phyloP scores from a whole-genome alignment of 2,797 vertebrate genomes.

The Scomberomorus guttatus region DNA sequence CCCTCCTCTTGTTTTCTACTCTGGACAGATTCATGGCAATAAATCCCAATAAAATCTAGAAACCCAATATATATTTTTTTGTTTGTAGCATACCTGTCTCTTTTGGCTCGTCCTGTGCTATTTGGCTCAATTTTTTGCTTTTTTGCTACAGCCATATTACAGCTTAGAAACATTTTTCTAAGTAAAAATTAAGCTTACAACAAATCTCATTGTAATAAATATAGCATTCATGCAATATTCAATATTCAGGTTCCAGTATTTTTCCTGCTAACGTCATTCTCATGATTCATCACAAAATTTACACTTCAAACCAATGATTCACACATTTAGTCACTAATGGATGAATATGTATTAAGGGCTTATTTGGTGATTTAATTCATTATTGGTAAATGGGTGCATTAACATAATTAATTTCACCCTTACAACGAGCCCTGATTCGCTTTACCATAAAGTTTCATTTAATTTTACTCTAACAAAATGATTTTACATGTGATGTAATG shows the following conservation, averaged over 20 bases:
- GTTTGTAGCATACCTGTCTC: not conserved
- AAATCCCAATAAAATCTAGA: not conserved
- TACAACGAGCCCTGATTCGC: not conserved
- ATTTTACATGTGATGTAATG: conserved; percentile 23
- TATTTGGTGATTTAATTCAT: not conserved
- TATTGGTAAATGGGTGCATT: not conserved
- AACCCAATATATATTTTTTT: not conserved
- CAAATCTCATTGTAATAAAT: conserved; percentile 4
- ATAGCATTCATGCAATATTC: not conserved
- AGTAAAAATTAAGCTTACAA: not conserved
- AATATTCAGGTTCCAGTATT: conserved; percentile 1
- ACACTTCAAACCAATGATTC: conserved; percentile 6
- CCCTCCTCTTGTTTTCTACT: not conserved
- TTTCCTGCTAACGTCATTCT: not conserved
- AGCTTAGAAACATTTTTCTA: not conserved
- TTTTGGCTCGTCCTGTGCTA: too few relatives aligned
- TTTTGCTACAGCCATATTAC: too few relatives aligned
- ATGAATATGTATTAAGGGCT: not conserved
- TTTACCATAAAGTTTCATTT: not conserved
- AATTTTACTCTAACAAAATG: not conserved
- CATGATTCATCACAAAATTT: conserved; percentile 5
- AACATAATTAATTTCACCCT: not conserved
- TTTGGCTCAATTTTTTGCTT: not conserved
- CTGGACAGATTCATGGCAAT: not conserved
- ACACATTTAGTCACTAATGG: not conserved